Evolutionary conservation across 2,113 vertebrate species (phyloP), one percentile per base, ranked within the genome.

Genomic region (Nansenia antarctica): DNA sequence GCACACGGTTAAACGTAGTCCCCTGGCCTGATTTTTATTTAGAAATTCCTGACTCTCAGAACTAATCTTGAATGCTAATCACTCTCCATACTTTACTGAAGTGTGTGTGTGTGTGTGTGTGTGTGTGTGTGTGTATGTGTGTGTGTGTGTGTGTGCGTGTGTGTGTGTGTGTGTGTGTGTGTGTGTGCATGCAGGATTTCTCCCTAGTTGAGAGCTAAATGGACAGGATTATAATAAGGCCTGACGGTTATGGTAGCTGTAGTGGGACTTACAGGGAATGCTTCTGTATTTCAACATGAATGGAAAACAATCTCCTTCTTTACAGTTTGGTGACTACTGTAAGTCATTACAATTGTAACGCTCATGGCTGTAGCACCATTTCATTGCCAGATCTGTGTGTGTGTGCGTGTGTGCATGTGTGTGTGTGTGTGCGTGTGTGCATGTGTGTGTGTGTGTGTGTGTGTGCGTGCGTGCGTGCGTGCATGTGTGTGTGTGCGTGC

Each of bases 271-370:
- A 69, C 68, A 47, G 73, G 47, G 62, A 62, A 71, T 70, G 66
- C 52, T 49, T 63, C 62, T 73, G 49, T 73, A 67, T 76, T 72
- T 63, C 29, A 47, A 73, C 34, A 35, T 73, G 67, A 74, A 71
- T 69, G 68, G 65, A 69, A 34, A 65, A 37, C 72, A 74, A 78
- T 74, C 68, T n/a, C 67, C 15, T 62, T 34, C 39, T 37, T 60
- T 71, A 37, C 60, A 68, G 65, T 37, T 57, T 8, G 24, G n/a
- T n/a, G n/a, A n/a, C n/a, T n/a, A n/a, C n/a, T n/a, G n/a, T n/a
- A n/a, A n/a, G n/a, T n/a, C n/a, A n/a, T 81, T 71, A 74, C 64
- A 67, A 74, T 77, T 81, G 65, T 70, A 70, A 9, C 18, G 2
- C 6, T 7, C 22, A 3, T 53, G 1, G 47, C 1, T 7, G 29